These are phyloP conservation scores for Zelleria hepariella DNA, from an alignment of 2,888 invertebrate genomes.

Conservation along the genomic window DNA sequence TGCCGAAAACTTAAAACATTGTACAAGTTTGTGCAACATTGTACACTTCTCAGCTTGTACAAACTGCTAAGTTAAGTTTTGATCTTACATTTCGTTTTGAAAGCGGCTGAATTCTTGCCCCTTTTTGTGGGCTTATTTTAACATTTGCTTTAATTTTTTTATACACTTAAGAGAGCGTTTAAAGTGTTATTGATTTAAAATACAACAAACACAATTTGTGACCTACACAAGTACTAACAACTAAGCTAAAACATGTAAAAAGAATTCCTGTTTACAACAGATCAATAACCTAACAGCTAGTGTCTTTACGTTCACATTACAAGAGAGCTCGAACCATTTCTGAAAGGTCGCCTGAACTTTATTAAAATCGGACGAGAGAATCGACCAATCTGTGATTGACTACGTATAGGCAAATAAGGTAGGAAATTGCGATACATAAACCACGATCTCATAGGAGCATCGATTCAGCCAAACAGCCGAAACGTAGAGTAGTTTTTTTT, in stretches of 20 bases:
- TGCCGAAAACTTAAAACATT: no score
- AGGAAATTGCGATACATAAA: no score
- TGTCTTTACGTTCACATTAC: constrained; percentile 13
- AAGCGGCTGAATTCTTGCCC: neutral
- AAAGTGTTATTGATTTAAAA: neutral
- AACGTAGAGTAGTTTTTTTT: no score
- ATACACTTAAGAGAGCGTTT: constrained; percentile 1
- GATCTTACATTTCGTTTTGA: neutral
- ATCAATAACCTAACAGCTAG: constrained; percentile 18
- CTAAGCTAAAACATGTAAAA: constrained; percentile 3
- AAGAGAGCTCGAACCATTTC: neutral
- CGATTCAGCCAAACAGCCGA: no score
- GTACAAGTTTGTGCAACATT: neutral
- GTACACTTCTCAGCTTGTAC: neutral
- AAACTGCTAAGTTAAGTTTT: neutral
- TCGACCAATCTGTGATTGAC: no score
- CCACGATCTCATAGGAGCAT: no score
- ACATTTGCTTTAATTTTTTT: no score
- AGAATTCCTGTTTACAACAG: constrained; percentile 9
- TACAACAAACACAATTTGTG: constrained; percentile 9
- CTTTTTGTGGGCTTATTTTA: no score
- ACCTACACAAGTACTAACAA: neutral
- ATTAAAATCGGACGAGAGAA: neutral
- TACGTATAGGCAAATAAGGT: no score
- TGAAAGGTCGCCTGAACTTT: neutral